Base-by-base conservation (phyloP, 2,113 vertebrate species). In the Zosterops borbonicus region DNA sequence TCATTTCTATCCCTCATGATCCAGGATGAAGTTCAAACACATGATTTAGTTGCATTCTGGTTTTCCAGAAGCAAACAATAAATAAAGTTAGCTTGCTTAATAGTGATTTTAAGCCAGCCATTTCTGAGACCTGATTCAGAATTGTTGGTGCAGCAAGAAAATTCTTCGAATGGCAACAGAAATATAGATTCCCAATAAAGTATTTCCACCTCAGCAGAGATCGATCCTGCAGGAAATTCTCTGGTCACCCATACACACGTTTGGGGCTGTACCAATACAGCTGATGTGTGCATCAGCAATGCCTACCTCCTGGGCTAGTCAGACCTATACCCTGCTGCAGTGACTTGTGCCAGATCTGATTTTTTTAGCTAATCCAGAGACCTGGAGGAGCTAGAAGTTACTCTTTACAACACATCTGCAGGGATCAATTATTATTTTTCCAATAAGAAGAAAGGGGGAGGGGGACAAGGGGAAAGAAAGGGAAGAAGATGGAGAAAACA, bases 31-130 rank as follows among this genome's bases (percentile, higher is more conserved):
- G 46, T 68, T 83, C 60, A 37, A 74, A 83, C 68, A 69, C 52
- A 15, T 22, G 14, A 53, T 64, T 86, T 65, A 73, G 49, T 28
- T 65, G n/a, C 71, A 60, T 52, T 73, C 65, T 60, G 19, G 8
- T 70, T 85, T 94, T 88, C 58, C 70, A 90, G 82, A 92, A 92
- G 33, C 21, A 59, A 62, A 78, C 35, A 87, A 71, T 78, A 81
- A 74, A 89, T 53, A 46, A 74, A 87, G 70, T 46, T 58, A 82
- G 27, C 39, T 47, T 55, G 39, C 56, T 82, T 82, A 71, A 47
- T 4, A 19, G 35, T 41, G 47, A 60, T 79, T 90, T 83, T 68
- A 86, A 80, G 41, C 58, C 42, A 56, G 62, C 27, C 60, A 68
- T 68, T 90, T 88, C 68, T 77, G 55, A 86, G 35, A 39, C 35